Evolutionary conservation across 2,113 vertebrate genomes (phyloP), one percentile per base, ranked within the genome.

Genomic region (Panthera tigris): DNA sequence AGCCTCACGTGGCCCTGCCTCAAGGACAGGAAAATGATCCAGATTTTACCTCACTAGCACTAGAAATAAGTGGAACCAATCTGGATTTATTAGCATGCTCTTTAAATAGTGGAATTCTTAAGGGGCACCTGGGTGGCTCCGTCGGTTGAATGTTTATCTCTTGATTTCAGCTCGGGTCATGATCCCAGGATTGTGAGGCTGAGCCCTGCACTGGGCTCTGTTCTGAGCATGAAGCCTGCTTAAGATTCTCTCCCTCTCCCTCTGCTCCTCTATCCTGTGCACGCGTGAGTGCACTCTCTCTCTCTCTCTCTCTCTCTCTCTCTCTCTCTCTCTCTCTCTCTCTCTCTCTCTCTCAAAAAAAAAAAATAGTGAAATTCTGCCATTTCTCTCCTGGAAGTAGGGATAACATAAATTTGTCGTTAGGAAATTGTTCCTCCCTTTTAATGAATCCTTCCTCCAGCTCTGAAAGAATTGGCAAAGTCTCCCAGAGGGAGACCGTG

Each of bases 71-170:
- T 39, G 1, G 85, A 84, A 29, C 33, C 9, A 15, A 11, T 91
- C 80, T 78, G n/a, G 7, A 74, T 65, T 71, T 57, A 33, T 63
- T 52, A 12, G 25, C 2, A 9, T 39, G 55, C 55, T 95, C 69
- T 74, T 80, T 74, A 88, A 66, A 52, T 36, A 83, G 80, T 16
- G 80, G 36, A 36, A 92, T 82, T 55, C 68, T 73, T 61, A 61
- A 61, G 21, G 57, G 57, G 8, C 57, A 61, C 57, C 21, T 61
- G 57, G 57, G 57, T 61, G 57, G 21, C 57, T 61, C 57, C 9
- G 19, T 61, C 57, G 3, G 57, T 61, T 61, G 57, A 61, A 7
- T 61, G 57, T 61, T 61, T 61, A 23, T 21, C 21, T 61, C 21
- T 61, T 61, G 57, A 61, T 61, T 61, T 61, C 57, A 61, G 57